Evolutionary conservation across 2,888 invertebrate genomes (phyloP).

Genomic region (Hipparchia sbordonii): DNA sequence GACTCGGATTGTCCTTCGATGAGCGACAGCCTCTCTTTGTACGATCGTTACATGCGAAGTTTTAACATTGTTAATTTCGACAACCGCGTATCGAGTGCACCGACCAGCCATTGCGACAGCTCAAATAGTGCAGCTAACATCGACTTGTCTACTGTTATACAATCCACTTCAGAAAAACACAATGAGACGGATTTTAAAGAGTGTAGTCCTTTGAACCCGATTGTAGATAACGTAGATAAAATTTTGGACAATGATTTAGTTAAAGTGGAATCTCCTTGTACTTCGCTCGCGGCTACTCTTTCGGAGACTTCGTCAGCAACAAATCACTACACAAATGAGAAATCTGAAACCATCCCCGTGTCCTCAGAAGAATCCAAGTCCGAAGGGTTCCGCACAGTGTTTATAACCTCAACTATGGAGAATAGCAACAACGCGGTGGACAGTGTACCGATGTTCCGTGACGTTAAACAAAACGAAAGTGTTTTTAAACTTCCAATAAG

Average conservation of each 20-base stretch:
- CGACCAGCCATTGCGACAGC: conserved; percentile 54
- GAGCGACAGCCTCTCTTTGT: conserved; percentile 76
- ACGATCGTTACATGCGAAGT: conserved; percentile 75
- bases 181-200: conserved; percentile 51
- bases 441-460: conserved; percentile 69
- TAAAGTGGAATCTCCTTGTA: conserved; percentile 61
- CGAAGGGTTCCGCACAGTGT: conserved; percentile 62
- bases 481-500: conserved; percentile 76
- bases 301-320: conserved; percentile 63
- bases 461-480: conserved; percentile 61
- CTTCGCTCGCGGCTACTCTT: conserved; percentile 56
- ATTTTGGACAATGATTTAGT: conserved; percentile 56
- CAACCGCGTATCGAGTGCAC: conserved; percentile 51
- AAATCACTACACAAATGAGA: conserved; percentile 65
- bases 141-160: conserved; percentile 61
- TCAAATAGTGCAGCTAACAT: conserved; percentile 66
- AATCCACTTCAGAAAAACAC: conserved; percentile 59
- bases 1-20: conserved; percentile 75
- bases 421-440: conserved; percentile 80
- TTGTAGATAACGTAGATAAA: conserved; percentile 53
- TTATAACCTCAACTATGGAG: conserved; percentile 79
- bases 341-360: conserved; percentile 60
- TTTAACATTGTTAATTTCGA: conserved; percentile 67
- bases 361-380: conserved; percentile 70
- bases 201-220: conserved; percentile 52